Percentiles rank a stretch among this genome's conserved stretches.
Evolutionary conservation across 1,140 invertebrate genomes (phyloP).

Genomic region (Ridgeia piscesae): DNA sequence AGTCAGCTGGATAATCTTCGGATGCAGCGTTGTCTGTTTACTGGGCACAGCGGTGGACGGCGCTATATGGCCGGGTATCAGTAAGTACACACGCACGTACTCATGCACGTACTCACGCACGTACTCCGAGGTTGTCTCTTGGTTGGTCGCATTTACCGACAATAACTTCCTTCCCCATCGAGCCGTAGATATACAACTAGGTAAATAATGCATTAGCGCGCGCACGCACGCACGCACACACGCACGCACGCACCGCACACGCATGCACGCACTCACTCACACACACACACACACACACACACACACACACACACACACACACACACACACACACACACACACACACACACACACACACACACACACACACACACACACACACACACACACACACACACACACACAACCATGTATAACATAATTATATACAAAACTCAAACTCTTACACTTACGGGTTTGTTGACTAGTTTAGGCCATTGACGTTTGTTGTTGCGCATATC

Average conservation of each 20-base stretch:
- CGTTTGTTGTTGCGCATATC: no score
- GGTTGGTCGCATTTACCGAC: no score
- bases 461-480: no score
- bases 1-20: background rate
- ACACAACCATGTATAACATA: constrained; percentile 18
- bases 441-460: no score
- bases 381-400: constrained; percentile 26
- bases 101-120: no score
- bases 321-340: background rate
- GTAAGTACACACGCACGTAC: constrained; percentile 15
- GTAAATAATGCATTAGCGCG: no score
- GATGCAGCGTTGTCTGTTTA: background rate
- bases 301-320: constrained; percentile 1
- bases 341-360: constrained; percentile 2
- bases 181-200: no score
- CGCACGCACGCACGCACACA: no score
- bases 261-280: background rate
- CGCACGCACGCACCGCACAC: no score
- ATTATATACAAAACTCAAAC: no score
- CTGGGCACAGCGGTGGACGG: constrained; percentile 26
- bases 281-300: background rate
- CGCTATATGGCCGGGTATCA: constrained; percentile 32
- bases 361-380: constrained; percentile 1
- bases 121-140: no score
- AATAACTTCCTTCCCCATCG: no score